phyloP scores from a whole-genome alignment of 2,888 invertebrate species.

The Heliconius erato region DNA sequence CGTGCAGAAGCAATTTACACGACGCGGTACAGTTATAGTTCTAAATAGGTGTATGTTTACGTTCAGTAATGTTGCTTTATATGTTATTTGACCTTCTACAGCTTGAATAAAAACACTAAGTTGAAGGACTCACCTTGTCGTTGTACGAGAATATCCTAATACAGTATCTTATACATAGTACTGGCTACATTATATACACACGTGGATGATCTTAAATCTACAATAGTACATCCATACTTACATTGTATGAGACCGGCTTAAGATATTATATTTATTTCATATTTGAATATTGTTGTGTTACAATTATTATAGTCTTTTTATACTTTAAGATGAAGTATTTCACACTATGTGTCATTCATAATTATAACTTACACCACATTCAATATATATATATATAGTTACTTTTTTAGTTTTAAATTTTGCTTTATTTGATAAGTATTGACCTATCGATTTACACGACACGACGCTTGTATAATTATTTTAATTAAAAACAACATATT shows the following conservation, averaged over 20 bases:
- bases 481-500: not conserved
- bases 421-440: not conserved
- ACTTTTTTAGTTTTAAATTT: not conserved
- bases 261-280: not conserved
- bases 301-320: not conserved
- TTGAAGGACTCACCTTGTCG: constrained; percentile 39
- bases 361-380: not conserved
- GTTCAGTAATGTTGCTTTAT: constrained; percentile 2
- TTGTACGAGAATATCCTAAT: constrained; percentile 21
- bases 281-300: not conserved
- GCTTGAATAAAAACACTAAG: constrained; percentile 12
- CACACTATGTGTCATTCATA: not conserved
- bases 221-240: not conserved
- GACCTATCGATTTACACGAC: not conserved
- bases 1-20: not conserved
- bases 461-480: not conserved
- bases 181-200: not conserved
- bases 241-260: not conserved
- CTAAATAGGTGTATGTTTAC: not conserved
- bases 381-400: not conserved
- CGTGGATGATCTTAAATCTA: not conserved
- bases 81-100: constrained; percentile 2
- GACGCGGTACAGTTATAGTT: not conserved
- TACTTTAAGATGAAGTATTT: too few relatives aligned
- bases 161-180: not conserved